These are phyloP conservation scores for Norana najaformis DNA, from an alignment of 2,888 invertebrate genomes.

Conservation along the genomic window DNA sequence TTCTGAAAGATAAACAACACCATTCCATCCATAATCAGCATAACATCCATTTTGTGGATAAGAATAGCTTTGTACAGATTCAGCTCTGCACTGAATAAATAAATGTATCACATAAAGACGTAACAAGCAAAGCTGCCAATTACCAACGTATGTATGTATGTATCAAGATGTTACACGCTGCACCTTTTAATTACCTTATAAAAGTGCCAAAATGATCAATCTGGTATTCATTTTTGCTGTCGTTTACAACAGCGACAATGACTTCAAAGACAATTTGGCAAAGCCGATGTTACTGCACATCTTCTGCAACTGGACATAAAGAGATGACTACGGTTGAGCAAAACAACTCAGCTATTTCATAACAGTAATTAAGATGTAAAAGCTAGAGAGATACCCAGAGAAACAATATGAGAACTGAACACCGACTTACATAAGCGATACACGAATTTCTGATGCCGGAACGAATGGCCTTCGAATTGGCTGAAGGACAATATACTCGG, in stretches of 20 bases:
- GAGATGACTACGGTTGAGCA: too few relatives aligned
- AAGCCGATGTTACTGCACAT: too few relatives aligned
- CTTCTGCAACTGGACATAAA: too few relatives aligned
- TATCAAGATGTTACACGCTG: too few relatives aligned
- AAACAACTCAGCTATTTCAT: too few relatives aligned
- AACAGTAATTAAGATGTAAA: too few relatives aligned
- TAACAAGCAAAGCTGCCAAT: too few relatives aligned
- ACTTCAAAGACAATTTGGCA: too few relatives aligned
- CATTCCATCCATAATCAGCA: background rate
- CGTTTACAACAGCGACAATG: background rate
- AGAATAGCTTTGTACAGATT: background rate
- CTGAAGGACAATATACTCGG: background rate
- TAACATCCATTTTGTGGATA: background rate
- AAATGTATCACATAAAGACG: background rate
- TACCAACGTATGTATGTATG: too few relatives aligned
- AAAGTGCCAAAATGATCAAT: too few relatives aligned
- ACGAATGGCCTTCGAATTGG: background rate
- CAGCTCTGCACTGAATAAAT: background rate
- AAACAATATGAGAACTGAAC: background rate
- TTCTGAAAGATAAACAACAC: constrained; percentile 8
- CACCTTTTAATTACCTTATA: too few relatives aligned
- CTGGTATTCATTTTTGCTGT: background rate
- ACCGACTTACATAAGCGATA: background rate
- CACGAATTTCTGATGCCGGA: background rate
- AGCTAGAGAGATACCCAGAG: too few relatives aligned